Conservation (phyloP, 2,113 vertebrate genomes). For the Thalassoma bifasciatum region DNA sequence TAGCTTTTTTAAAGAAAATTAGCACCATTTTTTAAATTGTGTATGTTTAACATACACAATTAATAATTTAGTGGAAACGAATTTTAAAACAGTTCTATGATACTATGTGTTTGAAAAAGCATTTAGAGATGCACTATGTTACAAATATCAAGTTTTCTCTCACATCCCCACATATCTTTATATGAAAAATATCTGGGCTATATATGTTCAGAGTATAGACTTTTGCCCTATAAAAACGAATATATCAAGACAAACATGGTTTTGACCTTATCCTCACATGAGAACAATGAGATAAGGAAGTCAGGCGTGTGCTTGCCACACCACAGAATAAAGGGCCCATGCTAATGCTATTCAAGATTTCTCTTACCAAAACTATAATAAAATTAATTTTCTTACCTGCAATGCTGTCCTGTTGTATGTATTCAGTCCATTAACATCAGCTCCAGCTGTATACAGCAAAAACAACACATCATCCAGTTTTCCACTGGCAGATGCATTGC, state of each 20-base stretch:
- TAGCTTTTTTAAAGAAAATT: too few species aligned
- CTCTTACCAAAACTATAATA: neutral
- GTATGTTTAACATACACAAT: too few species aligned
- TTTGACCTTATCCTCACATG: neutral
- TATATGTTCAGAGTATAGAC: neutral
- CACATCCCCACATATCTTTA: neutral
- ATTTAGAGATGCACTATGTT: neutral
- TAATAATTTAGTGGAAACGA: too few species aligned
- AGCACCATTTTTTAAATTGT: too few species aligned
- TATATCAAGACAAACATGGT: neutral
- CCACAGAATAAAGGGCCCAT: neutral
- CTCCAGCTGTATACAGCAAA: conserved; percentile 87
- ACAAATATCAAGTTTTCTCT: neutral
- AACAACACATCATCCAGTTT: conserved; percentile 84
- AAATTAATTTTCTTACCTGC: conserved; percentile 79
- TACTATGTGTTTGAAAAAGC: too few species aligned
- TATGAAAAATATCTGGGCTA: neutral
- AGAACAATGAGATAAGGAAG: conserved; percentile 21
- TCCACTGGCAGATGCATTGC: conserved; percentile 91
- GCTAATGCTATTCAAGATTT: neutral
- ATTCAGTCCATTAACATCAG: conserved; percentile 91
- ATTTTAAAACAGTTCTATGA: neutral
- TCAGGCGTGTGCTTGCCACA: neutral
- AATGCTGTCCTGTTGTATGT: conserved; percentile 90
- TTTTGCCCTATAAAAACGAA: neutral